Conservation (phyloP, 2,113 vertebrate genomes). For the Haemorhous mexicanus region DNA sequence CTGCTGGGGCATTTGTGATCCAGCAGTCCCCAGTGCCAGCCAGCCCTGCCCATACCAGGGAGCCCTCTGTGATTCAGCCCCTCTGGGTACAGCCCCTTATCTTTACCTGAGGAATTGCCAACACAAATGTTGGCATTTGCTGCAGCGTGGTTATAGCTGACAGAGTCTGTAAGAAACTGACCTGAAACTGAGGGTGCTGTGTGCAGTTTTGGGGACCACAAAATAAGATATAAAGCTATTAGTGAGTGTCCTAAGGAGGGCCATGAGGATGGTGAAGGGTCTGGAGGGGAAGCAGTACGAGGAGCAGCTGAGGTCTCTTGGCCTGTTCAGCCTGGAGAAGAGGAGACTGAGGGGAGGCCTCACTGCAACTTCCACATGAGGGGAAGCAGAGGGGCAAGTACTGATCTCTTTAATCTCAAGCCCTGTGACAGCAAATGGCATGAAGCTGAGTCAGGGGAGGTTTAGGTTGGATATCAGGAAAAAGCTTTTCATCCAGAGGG, state of each 20-base stretch:
- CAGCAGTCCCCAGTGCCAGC: not conserved
- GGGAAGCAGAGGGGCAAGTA: not conserved
- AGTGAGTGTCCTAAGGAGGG: not conserved
- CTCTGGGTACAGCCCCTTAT: not conserved
- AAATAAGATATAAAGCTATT: not conserved
- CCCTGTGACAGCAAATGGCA: not conserved
- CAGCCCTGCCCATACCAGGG: not conserved
- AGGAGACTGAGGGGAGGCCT: not conserved
- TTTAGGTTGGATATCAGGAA: not conserved
- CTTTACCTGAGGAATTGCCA: not conserved
- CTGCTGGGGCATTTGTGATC: not conserved
- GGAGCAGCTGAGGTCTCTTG: not conserved
- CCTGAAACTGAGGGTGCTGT: not conserved
- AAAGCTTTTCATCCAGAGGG: not conserved
- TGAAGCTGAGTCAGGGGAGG: not conserved
- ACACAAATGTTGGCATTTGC: not conserved
- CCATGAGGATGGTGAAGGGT: not conserved
- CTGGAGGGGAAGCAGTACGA: not conserved
- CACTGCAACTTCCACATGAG: not conserved
- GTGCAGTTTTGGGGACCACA: not conserved
- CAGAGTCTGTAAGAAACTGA: not conserved
- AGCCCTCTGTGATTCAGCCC: not conserved
- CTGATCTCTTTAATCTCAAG: not conserved
- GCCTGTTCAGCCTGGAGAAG: not conserved
- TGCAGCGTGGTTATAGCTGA: not conserved